Base-by-base conservation (phyloP, 2,113 vertebrate genomes). In the Chelonoidis abingdonii region DNA sequence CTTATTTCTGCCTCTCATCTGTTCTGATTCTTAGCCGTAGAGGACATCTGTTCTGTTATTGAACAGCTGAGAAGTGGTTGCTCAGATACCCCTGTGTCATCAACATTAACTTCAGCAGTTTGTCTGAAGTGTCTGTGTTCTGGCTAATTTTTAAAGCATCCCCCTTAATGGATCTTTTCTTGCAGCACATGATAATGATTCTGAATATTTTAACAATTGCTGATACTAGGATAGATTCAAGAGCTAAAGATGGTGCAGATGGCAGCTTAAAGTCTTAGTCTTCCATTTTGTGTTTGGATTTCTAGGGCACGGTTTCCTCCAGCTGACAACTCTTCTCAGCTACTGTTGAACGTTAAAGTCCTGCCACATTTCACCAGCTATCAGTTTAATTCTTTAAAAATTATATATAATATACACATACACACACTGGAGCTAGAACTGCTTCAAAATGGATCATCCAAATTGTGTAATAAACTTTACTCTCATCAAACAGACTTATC, bases 21-120 rank as follows among this genome's bases (percentile, higher is more conserved):
- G 83, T 75, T 52, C 22, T 89, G 47, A 80, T 84, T 47, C 16
- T 90, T 82, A 75, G 50, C 0, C 0, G 79, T 84, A 50, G 59
- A 82, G 83, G 25, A 83, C 87, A 92, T 93, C 94, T 95, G 52
- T 94, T 92, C 89, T 83, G 41, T 86, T 83, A 54, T 50, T 82
- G 78, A 94, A 80, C 90, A 93, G 89, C 93, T 95, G 92, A 88
- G 78, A 83, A 56, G 8, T 29, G 24, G 27, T 90, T 92, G 80
- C 92, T 92, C 31, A 27, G 62, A 86, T 86, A 50, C 9, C 59
- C 89, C 50, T 84, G 65, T 25, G 8, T 75, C 72, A 65, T 80
- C 29, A 49, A 6, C 54, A 7, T 83, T 84, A 92, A 92, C 69
- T 53, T 65, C 81, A 54, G 83, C 79, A 5, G 10, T 57, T 10